phyloP scores from a whole-genome alignment of 2,888 invertebrate genomes.

The Fragum whitleyi region DNA sequence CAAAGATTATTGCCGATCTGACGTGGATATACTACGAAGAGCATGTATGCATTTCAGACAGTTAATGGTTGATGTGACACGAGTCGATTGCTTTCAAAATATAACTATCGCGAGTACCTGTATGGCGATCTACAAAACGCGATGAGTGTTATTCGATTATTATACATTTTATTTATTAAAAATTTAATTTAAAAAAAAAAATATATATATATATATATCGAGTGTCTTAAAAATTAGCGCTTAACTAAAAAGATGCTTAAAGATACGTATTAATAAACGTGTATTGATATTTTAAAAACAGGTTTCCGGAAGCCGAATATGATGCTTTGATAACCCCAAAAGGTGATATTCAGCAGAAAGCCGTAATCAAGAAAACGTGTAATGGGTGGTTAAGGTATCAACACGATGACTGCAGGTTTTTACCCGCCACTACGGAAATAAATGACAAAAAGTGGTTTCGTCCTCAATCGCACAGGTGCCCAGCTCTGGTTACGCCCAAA shows the following conservation, averaged over 20 bases:
- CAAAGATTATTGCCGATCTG: conserved; percentile 37
- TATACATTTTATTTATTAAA: not conserved
- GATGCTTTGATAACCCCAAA: no score
- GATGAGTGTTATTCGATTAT: not conserved
- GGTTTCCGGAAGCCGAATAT: no score
- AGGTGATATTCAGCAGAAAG: no score
- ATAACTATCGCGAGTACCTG: conserved; percentile 54
- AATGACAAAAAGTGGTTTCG: no score
- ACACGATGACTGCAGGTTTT: no score
- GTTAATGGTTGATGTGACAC: conserved; percentile 28
- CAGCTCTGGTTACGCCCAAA: conserved; percentile 36
- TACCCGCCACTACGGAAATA: no score
- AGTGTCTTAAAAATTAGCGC: no score
- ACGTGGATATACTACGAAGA: conserved; percentile 40
- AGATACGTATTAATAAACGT: no score
- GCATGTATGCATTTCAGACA: conserved; percentile 46
- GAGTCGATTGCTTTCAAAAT: conserved; percentile 46
- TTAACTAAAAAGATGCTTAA: no score
- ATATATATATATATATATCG: not conserved
- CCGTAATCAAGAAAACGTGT: no score
- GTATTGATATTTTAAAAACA: no score
- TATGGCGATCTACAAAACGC: conserved; percentile 40
- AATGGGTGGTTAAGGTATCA: no score
- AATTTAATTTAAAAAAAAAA: not conserved
- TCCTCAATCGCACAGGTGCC: conserved; percentile 48